These are phyloP conservation scores for Mastomys natalensis DNA, from an alignment of 2,113 vertebrate species.

Conservation along the genomic window DNA sequence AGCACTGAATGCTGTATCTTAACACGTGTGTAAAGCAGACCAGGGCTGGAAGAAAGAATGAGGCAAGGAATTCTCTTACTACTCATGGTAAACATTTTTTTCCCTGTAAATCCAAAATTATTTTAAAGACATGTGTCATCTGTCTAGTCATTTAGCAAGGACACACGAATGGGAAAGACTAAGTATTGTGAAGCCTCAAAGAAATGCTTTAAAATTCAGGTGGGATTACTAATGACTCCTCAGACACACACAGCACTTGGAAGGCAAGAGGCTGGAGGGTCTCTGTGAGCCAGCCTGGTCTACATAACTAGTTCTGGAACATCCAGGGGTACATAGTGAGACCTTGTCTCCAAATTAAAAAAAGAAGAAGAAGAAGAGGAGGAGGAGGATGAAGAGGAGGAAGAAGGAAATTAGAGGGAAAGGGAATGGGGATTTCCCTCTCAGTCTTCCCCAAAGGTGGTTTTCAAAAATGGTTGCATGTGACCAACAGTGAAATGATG, in stretches of 20 bases:
- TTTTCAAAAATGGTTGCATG: slow-evolving; percentile 67
- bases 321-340: not conserved
- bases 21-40: not conserved
- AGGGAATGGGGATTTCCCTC: not conserved
- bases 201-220: slow-evolving; percentile 26
- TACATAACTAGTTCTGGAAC: not conserved
- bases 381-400: not conserved
- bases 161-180: not conserved
- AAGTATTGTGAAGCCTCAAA: not conserved
- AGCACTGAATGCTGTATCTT: not conserved
- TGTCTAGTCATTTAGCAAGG: slow-evolving; percentile 2
- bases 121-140: not conserved
- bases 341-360: not conserved
- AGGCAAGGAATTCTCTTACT: not conserved
- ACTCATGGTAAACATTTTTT: not conserved
- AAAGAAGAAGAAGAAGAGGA: not conserved
- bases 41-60: not conserved
- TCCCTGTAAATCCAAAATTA: slow-evolving; percentile 26
- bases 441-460: slow-evolving; percentile 45
- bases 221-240: not conserved
- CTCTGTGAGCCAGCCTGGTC: not conserved
- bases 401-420: not conserved
- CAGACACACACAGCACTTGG: not conserved
- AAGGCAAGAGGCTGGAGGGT: not conserved
- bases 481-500: slow-evolving; percentile 65